Evolutionary conservation across 2,888 invertebrate genomes (phyloP), one percentile per base, ranked within the genome.

Genomic region (Cryptocephalus primarius): DNA sequence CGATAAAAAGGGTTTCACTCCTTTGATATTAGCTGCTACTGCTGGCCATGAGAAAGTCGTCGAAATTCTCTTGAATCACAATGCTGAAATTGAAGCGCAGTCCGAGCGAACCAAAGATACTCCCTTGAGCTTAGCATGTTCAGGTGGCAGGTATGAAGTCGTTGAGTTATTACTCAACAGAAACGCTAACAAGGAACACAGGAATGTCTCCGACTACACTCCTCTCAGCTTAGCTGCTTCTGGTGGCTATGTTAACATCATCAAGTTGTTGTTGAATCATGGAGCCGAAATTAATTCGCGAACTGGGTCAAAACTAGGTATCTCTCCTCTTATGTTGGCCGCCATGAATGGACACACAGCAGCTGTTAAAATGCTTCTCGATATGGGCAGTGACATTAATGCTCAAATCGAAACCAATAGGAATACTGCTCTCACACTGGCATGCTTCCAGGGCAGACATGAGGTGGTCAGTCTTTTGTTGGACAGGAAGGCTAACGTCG

Each of bases 321-420:
- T 99, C 62, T 96, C 96, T 1, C 99, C 99, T 4, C 77, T 99
- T 45, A 99, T 99, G 99, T 72, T 99, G 64, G 96, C 97, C 12
- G 94, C 97, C 22, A 99, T 99, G 97, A 99, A 99, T 75, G 97
- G 97, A 0, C 92, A 93, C 66, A 85, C 87, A 64, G 89, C 91
- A 50, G 96, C 96, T 39, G 97, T 97, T 40, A 88, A 91, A 63
- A 73, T 97, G 51, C 76, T 99, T 48, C 77, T 99, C 48, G 97
- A 99, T 71, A 92, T 92, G 83, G 97, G 97, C 55, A 94, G 94
- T 62, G 99, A 99, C 70, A 99, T 99, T 61, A 99, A 99, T 75
- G 97, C 99, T 55, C 94, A 94, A 76, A 99, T 99, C 61, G 99
- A 99, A 75, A 99, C 99, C 39, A 99, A 99, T 72, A 79, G 96